These are phyloP conservation scores for Sparus aurata DNA, from an alignment of 2,797 vertebrate species.

Conservation along the genomic window DNA sequence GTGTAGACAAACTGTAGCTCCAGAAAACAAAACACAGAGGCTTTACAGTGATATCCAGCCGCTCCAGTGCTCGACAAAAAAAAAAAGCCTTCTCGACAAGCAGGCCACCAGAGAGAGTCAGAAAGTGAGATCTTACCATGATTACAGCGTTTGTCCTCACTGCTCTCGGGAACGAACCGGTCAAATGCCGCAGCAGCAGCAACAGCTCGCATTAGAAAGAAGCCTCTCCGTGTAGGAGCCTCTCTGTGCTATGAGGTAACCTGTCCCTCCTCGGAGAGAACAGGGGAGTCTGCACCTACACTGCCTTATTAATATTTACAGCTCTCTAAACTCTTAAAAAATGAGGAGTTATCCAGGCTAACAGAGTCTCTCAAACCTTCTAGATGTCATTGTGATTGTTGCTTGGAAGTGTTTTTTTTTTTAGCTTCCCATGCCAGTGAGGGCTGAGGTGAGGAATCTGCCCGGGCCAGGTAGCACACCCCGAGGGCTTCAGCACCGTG, in stretches of 20 bases:
- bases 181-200: neutral
- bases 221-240: slow-evolving; percentile 16
- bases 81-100: neutral
- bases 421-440: slow-evolving; percentile 1
- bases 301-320: slow-evolving; percentile 65
- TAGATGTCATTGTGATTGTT: slow-evolving; percentile 22
- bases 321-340: neutral
- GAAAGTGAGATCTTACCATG: slow-evolving; percentile 75
- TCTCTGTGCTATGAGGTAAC: slow-evolving; percentile 35
- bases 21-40: neutral
- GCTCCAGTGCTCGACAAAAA: neutral
- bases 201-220: slow-evolving; percentile 24
- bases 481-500: slow-evolving; percentile 27
- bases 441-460: slow-evolving; percentile 72
- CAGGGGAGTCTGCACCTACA: neutral
- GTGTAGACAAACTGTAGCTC: neutral
- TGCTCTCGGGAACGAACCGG: slow-evolving; percentile 19
- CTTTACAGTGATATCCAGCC: neutral
- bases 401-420: slow-evolving; percentile 2
- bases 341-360: neutral
- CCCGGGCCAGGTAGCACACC: slow-evolving; percentile 77
- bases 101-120: slow-evolving; percentile 23
- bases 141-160: slow-evolving; percentile 28
- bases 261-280: slow-evolving; percentile 13
- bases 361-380: neutral